Conservation (phyloP, 1,140 invertebrate species). For the Drosophila nikananu region DNA sequence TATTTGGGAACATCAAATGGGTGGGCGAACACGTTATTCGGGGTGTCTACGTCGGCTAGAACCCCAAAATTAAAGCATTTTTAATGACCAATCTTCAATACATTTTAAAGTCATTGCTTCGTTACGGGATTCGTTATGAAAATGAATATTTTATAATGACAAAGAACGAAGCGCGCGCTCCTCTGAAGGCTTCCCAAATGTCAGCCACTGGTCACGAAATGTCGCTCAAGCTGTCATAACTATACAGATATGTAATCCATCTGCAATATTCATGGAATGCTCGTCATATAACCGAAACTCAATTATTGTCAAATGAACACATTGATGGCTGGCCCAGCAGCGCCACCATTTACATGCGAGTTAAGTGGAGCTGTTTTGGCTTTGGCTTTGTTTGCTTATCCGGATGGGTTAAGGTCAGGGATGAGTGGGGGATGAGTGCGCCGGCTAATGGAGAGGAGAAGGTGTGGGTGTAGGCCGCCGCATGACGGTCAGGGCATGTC, state of each 20-base stretch:
- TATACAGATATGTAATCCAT: constrained; percentile 29
- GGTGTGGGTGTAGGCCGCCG: constrained; percentile 10
- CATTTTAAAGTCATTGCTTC: constrained; percentile 12
- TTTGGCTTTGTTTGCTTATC: constrained; percentile 25
- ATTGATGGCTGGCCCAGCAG: constrained; percentile 30
- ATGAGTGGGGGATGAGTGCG: constrained; percentile 18
- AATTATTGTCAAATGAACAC: constrained; percentile 58
- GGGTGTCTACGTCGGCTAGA: neutral
- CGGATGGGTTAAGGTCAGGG: constrained; percentile 33
- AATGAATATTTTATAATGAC: constrained; percentile 25
- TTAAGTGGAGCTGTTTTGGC: constrained; percentile 7
- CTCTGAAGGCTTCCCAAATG: constrained; percentile 8
- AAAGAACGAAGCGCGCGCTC: neutral
- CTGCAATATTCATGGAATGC: constrained; percentile 34
- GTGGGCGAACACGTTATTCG: neutral
- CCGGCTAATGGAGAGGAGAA: neutral
- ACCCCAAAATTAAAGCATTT: constrained; percentile 4
- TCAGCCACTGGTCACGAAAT: constrained; percentile 41
- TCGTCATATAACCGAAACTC: constrained; percentile 42
- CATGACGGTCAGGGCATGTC: constrained; percentile 23
- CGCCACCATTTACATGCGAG: constrained; percentile 47
- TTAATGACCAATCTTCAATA: neutral
- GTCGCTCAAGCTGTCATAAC: constrained; percentile 35
- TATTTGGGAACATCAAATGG: neutral
- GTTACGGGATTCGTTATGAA: constrained; percentile 2